These are phyloP conservation scores for Clanis bilineata DNA, from an alignment of 2,888 invertebrate species.

Conservation along the genomic window DNA sequence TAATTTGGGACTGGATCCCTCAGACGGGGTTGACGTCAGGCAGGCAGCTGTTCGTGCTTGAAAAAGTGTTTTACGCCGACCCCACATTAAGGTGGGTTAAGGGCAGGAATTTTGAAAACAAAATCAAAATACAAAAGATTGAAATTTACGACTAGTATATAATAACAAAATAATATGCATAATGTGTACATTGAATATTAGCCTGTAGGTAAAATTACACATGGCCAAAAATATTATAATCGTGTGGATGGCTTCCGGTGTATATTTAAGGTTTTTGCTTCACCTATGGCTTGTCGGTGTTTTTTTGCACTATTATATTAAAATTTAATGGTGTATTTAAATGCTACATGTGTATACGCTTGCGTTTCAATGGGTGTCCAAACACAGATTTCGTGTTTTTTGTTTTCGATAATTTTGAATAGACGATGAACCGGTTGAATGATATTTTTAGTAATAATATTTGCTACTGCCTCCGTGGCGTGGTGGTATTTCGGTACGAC, in stretches of 20 bases:
- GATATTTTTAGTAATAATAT: too few species aligned
- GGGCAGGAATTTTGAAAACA: too few species aligned
- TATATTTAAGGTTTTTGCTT: slow-evolving; percentile 7
- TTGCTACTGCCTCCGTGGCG: too few species aligned
- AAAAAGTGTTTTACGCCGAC: too few species aligned
- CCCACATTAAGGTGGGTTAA: too few species aligned
- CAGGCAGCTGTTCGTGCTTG: too few species aligned
- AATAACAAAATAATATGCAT: neutral
- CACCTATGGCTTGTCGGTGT: neutral
- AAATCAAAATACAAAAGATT: too few species aligned
- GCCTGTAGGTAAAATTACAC: slow-evolving; percentile 6
- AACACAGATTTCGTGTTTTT: neutral
- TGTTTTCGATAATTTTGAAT: neutral
- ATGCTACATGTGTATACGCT: neutral
- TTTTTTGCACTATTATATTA: slow-evolving; percentile 12
- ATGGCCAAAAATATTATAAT: slow-evolving; percentile 8
- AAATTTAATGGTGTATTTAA: slow-evolving; percentile 9
- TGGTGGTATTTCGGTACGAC: too few species aligned
- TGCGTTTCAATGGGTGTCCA: neutral
- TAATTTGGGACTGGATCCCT: too few species aligned
- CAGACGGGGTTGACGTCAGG: too few species aligned
- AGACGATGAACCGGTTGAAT: neutral
- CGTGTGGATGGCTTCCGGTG: slow-evolving; percentile 10
- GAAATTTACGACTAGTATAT: too few species aligned
- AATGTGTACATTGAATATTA: neutral